A percentile compares a stretch with the other conserved stretches of the same genome.
These are phyloP conservation scores for Aulostomus chinensis DNA, from an alignment of 2,797 vertebrate species.

Conservation along the genomic window DNA sequence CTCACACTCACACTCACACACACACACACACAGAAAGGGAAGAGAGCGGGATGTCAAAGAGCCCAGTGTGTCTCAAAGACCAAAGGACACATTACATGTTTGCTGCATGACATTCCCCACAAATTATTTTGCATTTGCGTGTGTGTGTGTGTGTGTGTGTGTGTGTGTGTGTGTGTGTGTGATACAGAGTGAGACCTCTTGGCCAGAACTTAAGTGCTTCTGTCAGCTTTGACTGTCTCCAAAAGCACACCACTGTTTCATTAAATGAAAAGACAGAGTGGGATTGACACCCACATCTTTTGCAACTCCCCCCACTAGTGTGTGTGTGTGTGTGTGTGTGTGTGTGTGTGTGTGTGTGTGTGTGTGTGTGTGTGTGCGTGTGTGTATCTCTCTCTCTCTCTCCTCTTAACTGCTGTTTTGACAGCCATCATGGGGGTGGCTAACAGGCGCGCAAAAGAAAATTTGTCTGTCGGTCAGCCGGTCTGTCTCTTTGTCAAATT, in stretches of 20 bases:
- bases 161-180: conserved; percentile 15
- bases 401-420: conserved; percentile 78
- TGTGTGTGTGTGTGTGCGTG: too few relatives aligned
- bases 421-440: conserved; percentile 76
- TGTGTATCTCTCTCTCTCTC: conserved; percentile 37
- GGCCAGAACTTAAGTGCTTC: conserved; percentile 89
- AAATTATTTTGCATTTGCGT: conserved; percentile 45
- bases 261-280: conserved; percentile 59
- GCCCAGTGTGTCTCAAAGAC: conserved; percentile 59
- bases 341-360: too few relatives aligned
- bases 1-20: conserved; percentile 14
- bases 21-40: neutral
- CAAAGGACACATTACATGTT: conserved; percentile 61
- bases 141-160: conserved; percentile 4
- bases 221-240: conserved; percentile 87
- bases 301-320: conserved; percentile 1
- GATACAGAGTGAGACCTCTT: conserved; percentile 77
- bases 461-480: conserved; percentile 65
- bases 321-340: too few relatives aligned
- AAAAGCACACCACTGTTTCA: conserved; percentile 81
- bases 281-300: conserved; percentile 41
- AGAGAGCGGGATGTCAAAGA: conserved; percentile 57
- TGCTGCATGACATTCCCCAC: conserved; percentile 54
- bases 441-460: conserved; percentile 46
- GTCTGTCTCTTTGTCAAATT: conserved; percentile 76